phyloP scores from a whole-genome alignment of 2,797 vertebrate genomes.

The Semaprochilodus insignis region DNA sequence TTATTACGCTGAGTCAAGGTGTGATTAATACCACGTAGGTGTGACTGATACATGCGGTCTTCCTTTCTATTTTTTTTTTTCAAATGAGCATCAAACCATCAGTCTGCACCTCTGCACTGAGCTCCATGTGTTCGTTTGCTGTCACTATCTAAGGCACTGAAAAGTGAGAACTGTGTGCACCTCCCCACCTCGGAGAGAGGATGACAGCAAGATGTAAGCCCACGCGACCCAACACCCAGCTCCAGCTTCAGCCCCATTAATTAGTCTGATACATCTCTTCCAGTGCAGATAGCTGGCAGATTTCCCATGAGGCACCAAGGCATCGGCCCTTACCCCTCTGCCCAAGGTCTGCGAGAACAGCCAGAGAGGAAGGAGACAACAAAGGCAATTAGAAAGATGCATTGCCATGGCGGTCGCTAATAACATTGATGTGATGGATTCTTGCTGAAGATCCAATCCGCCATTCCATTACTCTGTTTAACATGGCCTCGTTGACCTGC shows the following conservation, averaged over 20 bases:
- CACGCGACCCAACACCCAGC: slow-evolving; percentile 25
- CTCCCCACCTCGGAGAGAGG: neutral
- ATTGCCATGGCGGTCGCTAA: slow-evolving; percentile 14
- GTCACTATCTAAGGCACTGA: slow-evolving; percentile 33
- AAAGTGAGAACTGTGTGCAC: slow-evolving; percentile 23
- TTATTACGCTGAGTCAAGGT: slow-evolving; percentile 7
- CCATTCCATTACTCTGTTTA: neutral
- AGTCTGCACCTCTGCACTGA: slow-evolving; percentile 30
- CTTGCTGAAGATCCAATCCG: neutral
- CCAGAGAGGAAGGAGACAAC: slow-evolving; percentile 13
- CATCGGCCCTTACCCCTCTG: slow-evolving; percentile 8
- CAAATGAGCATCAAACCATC: slow-evolving; percentile 27
- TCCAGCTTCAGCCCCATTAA: slow-evolving; percentile 35
- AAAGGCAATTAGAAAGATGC: slow-evolving; percentile 52
- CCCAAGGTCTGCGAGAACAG: neutral
- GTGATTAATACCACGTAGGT: neutral
- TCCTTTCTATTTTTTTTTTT: slow-evolving; percentile 14
- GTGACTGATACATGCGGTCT: slow-evolving; percentile 14
- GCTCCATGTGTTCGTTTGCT: slow-evolving; percentile 26
- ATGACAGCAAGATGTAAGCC: slow-evolving; percentile 33
- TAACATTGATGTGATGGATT: slow-evolving; percentile 4
- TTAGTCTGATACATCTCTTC: slow-evolving; percentile 43
- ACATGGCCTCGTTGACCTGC: neutral
- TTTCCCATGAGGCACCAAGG: slow-evolving; percentile 16
- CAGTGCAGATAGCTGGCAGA: neutral